These are phyloP conservation scores for Pseudococcus viburni DNA, from an alignment of 2,888 invertebrate genomes.

Conservation along the genomic window DNA sequence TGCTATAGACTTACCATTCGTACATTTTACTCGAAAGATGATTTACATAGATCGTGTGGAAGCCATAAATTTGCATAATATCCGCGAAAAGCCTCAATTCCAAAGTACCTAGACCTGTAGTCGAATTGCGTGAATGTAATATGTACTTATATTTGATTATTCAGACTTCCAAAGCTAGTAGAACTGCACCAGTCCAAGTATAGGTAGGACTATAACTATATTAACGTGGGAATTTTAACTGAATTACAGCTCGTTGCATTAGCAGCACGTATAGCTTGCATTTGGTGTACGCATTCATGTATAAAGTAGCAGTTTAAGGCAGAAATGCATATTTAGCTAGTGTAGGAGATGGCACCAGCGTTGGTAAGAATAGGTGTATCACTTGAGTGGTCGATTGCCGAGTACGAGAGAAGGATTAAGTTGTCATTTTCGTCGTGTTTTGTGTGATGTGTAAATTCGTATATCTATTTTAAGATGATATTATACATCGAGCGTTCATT, in stretches of 20 bases:
- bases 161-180: background rate
- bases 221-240: background rate
- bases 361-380: background rate
- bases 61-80: conserved; percentile 31
- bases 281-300: background rate
- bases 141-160: background rate
- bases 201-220: background rate
- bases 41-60: background rate
- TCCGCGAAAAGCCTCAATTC: background rate
- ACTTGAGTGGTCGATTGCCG: background rate
- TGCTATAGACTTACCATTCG: too few species aligned
- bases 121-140: background rate
- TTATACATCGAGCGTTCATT: background rate
- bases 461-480: background rate
- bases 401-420: background rate
- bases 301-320: background rate
- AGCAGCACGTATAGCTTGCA: background rate
- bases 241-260: background rate
- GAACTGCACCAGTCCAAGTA: background rate
- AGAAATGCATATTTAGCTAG: background rate
- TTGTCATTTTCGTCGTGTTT: background rate
- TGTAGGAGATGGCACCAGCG: background rate
- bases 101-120: background rate
- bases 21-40: background rate
- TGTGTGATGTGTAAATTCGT: background rate